These are phyloP conservation scores for Pionites leucogaster DNA, from an alignment of 2,113 vertebrate species.

Conservation along the genomic window DNA sequence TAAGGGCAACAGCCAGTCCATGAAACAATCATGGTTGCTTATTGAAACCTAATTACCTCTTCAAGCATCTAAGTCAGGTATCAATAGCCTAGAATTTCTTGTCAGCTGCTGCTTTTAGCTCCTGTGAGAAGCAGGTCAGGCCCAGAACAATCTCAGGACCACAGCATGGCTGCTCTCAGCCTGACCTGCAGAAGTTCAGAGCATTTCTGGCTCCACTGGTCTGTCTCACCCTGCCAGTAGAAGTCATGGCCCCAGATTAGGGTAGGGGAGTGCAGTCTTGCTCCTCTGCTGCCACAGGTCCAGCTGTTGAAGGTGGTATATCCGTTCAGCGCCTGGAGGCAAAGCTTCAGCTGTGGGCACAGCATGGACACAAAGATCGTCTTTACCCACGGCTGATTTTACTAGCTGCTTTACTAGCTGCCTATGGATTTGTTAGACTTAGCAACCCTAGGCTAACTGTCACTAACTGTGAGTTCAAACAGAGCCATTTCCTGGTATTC, in stretches of 20 bases:
- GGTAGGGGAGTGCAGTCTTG: rapidly evolving
- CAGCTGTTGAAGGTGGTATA: neutral
- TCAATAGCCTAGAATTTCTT: neutral
- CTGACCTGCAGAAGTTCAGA: neutral
- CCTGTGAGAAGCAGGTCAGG: neutral
- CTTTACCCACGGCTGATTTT: neutral
- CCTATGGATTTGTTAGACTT: neutral
- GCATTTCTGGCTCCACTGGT: neutral
- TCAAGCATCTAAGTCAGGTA: neutral
- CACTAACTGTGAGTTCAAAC: neutral
- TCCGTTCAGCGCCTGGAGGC: neutral
- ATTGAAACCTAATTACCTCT: neutral
- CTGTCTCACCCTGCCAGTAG: neutral
- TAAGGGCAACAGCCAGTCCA: neutral
- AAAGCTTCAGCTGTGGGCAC: neutral
- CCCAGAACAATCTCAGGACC: neutral
- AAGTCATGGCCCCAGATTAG: rapidly evolving
- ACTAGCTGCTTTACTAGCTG: neutral
- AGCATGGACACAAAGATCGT: neutral
- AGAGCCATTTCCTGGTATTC: neutral
- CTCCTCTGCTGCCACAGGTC: neutral
- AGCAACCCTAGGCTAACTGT: neutral
- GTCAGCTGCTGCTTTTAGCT: neutral
- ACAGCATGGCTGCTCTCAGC: neutral
- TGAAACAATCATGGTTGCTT: neutral